Percentiles rank a stretch among this genome's conserved stretches.
These are phyloP conservation scores for Drosophila mauritiana DNA, from an alignment of 1,140 invertebrate species.

Conservation along the genomic window DNA sequence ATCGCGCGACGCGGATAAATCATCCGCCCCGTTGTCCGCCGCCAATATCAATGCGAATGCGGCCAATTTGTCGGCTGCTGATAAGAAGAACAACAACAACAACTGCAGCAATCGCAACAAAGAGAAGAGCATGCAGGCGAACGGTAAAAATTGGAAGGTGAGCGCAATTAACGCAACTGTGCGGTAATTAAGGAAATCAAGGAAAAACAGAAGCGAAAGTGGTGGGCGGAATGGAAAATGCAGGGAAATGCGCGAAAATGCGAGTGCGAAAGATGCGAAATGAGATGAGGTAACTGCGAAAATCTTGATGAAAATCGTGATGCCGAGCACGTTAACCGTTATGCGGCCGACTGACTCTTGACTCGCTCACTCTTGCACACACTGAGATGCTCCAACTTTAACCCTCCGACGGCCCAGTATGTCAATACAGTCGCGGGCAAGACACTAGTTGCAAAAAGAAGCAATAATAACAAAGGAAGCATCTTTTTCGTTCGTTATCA, in stretches of 20 bases:
- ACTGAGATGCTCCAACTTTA: background rate
- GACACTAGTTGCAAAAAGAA: background rate
- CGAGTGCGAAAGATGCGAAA: slow-evolving; percentile 8
- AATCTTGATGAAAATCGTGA: slow-evolving; percentile 43
- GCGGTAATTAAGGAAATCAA: slow-evolving; percentile 46
- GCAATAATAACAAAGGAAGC: too few relatives aligned
- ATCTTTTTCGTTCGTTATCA: too few relatives aligned
- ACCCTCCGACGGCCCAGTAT: background rate
- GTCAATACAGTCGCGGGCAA: background rate
- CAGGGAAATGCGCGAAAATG: slow-evolving; percentile 1
- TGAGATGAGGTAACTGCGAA: slow-evolving; percentile 14
- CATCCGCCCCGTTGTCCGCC: slow-evolving; percentile 22
- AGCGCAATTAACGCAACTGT: slow-evolving; percentile 33
- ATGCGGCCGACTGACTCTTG: slow-evolving; percentile 68
- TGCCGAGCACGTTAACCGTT: slow-evolving; percentile 33
- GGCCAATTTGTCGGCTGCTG: slow-evolving; percentile 34
- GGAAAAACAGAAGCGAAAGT: slow-evolving; percentile 4
- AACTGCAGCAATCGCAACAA: slow-evolving; percentile 62
- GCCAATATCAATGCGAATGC: slow-evolving; percentile 37
- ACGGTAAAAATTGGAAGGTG: slow-evolving; percentile 81
- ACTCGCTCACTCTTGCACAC: background rate
- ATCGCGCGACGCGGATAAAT: slow-evolving; percentile 63
- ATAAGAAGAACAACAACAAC: slow-evolving; percentile 60
- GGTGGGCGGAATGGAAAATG: background rate
- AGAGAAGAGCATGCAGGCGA: slow-evolving; percentile 64